Conservation (phyloP, 2,888 invertebrate genomes). For the Netelia fuscicornis region DNA sequence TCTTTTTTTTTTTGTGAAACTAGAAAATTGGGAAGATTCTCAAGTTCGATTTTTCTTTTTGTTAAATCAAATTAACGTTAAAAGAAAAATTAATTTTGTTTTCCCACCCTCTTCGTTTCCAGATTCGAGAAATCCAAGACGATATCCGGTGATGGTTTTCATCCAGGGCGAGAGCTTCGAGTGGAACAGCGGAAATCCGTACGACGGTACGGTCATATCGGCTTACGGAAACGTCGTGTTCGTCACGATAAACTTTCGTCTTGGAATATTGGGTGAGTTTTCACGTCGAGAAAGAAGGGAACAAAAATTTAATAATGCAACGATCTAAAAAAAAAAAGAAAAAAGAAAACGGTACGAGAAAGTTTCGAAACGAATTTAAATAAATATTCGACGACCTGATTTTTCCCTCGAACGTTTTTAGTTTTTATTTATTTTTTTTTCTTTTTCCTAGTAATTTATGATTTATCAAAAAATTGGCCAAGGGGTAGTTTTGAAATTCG, state of each 20-base stretch:
- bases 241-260: slow-evolving; percentile 93
- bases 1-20: not conserved
- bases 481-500: slow-evolving; percentile 8
- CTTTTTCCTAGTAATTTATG: slow-evolving; percentile 8
- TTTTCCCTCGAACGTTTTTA: too few relatives aligned
- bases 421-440: too few relatives aligned
- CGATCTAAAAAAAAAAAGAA: not conserved
- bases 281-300: not conserved
- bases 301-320: not conserved
- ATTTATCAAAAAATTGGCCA: slow-evolving; percentile 63
- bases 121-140: slow-evolving; percentile 83
- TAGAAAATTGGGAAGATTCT: not conserved
- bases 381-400: too few relatives aligned
- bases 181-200: slow-evolving; percentile 98
- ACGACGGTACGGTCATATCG: slow-evolving; percentile 97
- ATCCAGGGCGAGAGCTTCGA: slow-evolving; percentile 98
- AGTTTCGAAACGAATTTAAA: too few relatives aligned
- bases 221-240: slow-evolving; percentile 96
- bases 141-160: slow-evolving; percentile 95
- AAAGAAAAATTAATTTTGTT: not conserved
- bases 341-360: too few relatives aligned
- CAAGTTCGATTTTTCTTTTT: not conserved
- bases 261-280: slow-evolving; percentile 92
- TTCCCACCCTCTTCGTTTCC: slow-evolving; percentile 55
- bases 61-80: not conserved